A percentile compares a stretch with the other conserved stretches of the same genome.
phyloP scores from a whole-genome alignment of 2,797 vertebrate genomes.

The Myioborus miniatus region DNA sequence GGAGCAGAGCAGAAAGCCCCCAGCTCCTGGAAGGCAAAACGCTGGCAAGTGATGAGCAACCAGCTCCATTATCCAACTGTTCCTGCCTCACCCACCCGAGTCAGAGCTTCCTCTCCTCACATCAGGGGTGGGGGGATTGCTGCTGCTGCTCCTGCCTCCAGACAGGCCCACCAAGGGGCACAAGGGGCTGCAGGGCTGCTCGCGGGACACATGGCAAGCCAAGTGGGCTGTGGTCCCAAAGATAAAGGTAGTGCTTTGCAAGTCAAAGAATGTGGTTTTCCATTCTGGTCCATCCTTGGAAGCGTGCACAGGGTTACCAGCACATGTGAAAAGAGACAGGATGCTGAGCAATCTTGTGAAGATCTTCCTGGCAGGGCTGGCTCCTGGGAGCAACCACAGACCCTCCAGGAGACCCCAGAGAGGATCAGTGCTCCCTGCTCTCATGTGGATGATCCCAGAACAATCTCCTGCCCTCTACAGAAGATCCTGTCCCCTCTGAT shows the following conservation, averaged over 20 bases:
- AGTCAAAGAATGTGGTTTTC: neutral
- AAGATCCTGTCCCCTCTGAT: neutral
- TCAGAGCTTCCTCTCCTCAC: neutral
- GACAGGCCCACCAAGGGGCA: neutral
- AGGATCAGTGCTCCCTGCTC: neutral
- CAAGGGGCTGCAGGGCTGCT: neutral
- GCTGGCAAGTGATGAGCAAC: neutral
- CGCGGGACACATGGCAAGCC: neutral
- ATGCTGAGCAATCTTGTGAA: neutral
- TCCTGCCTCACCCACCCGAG: neutral
- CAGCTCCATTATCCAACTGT: neutral
- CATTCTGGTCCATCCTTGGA: neutral
- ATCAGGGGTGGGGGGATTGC: fast-evolving
- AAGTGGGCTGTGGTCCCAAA: neutral
- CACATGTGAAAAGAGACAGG: neutral
- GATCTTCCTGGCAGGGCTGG: neutral
- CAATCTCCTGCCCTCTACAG: neutral
- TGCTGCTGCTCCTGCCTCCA: neutral
- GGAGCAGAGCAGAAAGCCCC: neutral
- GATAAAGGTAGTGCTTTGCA: fast-evolving
- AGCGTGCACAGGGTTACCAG: fast-evolving
- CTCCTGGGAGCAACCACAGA: neutral
- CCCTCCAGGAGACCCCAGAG: fast-evolving
- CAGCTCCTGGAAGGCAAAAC: neutral
- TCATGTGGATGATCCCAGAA: neutral